Evolutionary conservation across 2,797 vertebrate genomes (phyloP).

Genomic region (Bradypodion ventrale): DNA sequence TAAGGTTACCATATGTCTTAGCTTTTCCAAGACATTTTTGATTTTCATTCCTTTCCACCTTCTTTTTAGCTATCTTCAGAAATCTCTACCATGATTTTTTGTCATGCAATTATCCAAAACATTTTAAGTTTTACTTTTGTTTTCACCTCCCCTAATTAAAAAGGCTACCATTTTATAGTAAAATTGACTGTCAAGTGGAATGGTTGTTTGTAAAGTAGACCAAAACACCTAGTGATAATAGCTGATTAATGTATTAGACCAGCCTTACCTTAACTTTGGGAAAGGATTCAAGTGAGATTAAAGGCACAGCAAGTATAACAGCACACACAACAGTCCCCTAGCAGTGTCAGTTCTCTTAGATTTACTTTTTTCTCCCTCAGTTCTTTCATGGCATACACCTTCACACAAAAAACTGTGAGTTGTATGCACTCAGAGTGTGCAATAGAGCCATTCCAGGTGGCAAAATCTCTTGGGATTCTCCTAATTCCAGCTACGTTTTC

Average conservation of each 20-base stretch:
- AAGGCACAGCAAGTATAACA: background rate
- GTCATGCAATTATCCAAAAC: background rate
- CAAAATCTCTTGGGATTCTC: background rate
- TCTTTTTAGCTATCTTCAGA: background rate
- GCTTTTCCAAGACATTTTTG: constrained; percentile 7
- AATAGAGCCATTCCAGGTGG: background rate
- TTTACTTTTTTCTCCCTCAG: background rate
- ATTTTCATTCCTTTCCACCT: constrained; percentile 18
- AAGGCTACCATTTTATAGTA: background rate
- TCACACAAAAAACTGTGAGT: background rate
- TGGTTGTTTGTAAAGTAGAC: background rate
- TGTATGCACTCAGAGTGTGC: background rate
- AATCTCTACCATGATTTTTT: constrained; percentile 8
- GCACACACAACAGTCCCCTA: background rate
- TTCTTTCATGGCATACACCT: background rate
- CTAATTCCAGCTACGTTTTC: background rate
- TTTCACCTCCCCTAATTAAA: background rate
- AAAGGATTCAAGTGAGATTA: background rate
- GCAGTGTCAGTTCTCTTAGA: background rate
- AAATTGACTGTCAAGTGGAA: background rate
- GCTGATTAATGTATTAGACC: background rate
- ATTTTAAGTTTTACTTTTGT: background rate
- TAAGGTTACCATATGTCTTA: constrained; percentile 26
- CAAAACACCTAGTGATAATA: background rate
- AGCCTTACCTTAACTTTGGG: background rate